A percentile compares a stretch with the other conserved stretches of the same genome.
phyloP scores from a whole-genome alignment of 2,113 vertebrate genomes.

The Furnarius figulus region DNA sequence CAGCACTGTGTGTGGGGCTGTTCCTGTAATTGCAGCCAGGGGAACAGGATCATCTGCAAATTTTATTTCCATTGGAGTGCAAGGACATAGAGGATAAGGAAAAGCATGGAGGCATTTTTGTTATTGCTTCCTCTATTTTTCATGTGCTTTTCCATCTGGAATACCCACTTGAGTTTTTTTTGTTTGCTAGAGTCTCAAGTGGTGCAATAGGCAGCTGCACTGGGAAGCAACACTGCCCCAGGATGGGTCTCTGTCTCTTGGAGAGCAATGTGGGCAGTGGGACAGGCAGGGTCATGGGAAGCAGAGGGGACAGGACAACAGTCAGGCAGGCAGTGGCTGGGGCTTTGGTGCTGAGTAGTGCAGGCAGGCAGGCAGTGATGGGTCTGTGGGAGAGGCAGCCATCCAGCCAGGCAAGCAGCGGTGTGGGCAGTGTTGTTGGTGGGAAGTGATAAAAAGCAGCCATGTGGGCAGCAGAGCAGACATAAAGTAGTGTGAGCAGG shows the following conservation, averaged over 20 bases:
- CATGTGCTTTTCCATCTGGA: not conserved
- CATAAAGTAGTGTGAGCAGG: not conserved
- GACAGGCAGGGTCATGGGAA: not conserved
- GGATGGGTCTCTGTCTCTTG: not conserved
- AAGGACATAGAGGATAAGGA: not conserved
- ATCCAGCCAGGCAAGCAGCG: not conserved
- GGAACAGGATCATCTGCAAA: not conserved
- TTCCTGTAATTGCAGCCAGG: not conserved
- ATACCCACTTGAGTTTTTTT: not conserved
- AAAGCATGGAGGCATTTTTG: not conserved
- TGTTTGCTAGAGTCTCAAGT: not conserved
- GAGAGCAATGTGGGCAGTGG: rapidly evolving
- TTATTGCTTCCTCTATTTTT: not conserved
- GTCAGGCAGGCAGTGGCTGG: not conserved
- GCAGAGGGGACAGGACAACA: not conserved
- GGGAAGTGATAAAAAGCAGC: not conserved
- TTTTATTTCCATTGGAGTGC: not conserved
- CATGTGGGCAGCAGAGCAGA: not conserved
- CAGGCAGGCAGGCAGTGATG: not conserved
- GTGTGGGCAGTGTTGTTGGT: not conserved
- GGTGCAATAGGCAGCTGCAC: rapidly evolving
- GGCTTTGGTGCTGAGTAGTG: not conserved
- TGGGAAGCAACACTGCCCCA: rapidly evolving
- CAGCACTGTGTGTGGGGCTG: not conserved
- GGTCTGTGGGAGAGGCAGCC: not conserved